Conservation (phyloP, 2,888 invertebrate genomes). For the Bruchidius siliquastri region DNA sequence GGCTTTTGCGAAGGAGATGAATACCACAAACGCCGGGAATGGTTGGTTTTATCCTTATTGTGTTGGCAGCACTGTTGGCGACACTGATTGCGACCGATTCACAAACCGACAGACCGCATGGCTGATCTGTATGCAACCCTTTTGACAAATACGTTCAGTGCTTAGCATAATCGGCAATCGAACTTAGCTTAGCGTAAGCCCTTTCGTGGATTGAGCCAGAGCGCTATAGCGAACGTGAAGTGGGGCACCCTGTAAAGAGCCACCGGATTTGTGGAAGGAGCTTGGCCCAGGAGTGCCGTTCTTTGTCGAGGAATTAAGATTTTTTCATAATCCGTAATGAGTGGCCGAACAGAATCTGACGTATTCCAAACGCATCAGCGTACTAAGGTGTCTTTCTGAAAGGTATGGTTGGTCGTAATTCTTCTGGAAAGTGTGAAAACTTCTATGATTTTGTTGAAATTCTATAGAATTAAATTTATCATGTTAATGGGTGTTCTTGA, state of each 20-base stretch:
- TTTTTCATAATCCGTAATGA: slow-evolving; percentile 35
- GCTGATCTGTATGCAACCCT: neutral
- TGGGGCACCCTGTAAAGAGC: neutral
- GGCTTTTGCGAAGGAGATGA: too few relatives aligned
- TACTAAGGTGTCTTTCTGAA: neutral
- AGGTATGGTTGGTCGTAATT: too few relatives aligned
- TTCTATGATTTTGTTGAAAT: too few relatives aligned
- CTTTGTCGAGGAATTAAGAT: slow-evolving; percentile 30
- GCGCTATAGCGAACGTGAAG: neutral
- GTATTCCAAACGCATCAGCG: slow-evolving; percentile 13
- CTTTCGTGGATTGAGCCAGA: neutral
- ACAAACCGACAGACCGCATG: too few relatives aligned
- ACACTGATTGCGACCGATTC: too few relatives aligned
- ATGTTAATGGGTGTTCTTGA: too few relatives aligned
- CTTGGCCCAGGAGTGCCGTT: slow-evolving; percentile 18
- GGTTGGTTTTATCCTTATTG: too few relatives aligned
- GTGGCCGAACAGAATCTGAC: slow-evolving; percentile 31
- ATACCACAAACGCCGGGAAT: too few relatives aligned
- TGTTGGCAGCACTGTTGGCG: too few relatives aligned
- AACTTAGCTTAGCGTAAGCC: neutral
- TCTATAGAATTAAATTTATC: too few relatives aligned
- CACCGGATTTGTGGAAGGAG: slow-evolving; percentile 10
- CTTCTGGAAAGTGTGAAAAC: too few relatives aligned
- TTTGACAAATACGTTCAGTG: neutral
- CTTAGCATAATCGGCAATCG: neutral